phyloP scores from a whole-genome alignment of 2,113 vertebrate species.

The Oreochromis niloticus region DNA sequence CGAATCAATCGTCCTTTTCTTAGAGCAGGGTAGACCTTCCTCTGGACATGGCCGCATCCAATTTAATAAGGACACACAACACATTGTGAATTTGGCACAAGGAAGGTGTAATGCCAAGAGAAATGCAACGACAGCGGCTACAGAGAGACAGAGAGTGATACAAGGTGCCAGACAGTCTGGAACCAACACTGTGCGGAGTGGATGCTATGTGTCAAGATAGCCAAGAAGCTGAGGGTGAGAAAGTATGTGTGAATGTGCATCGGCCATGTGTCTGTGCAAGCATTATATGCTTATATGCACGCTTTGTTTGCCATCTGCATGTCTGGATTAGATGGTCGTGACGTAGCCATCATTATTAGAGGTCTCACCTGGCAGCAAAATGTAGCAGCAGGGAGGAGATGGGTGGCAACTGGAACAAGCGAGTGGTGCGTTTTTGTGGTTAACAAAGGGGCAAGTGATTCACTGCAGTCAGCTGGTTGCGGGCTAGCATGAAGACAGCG shows the following conservation, averaged over 20 bases:
- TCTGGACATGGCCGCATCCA: background rate
- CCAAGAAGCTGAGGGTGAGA: conserved; percentile 8
- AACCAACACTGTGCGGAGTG: conserved; percentile 2
- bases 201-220: conserved; percentile 23
- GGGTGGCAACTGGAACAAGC: background rate
- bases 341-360: background rate
- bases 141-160: background rate
- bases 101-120: background rate
- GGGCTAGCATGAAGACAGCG: background rate
- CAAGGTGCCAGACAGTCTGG: conserved; percentile 57
- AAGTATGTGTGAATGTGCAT: conserved; percentile 3
- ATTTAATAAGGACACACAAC: background rate
- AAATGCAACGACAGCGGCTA: background rate
- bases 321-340: background rate
- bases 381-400: conserved; percentile 25
- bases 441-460: background rate
- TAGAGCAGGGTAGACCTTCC: background rate
- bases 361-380: conserved; percentile 37
- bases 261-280: background rate
- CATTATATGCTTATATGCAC: background rate
- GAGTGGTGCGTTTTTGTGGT: background rate
- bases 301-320: background rate
- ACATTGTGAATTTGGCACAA: background rate
- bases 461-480: background rate
- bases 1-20: background rate